These are phyloP conservation scores for Drosophila sulfurigaster DNA, from an alignment of 1,140 invertebrate genomes.

Conservation along the genomic window DNA sequence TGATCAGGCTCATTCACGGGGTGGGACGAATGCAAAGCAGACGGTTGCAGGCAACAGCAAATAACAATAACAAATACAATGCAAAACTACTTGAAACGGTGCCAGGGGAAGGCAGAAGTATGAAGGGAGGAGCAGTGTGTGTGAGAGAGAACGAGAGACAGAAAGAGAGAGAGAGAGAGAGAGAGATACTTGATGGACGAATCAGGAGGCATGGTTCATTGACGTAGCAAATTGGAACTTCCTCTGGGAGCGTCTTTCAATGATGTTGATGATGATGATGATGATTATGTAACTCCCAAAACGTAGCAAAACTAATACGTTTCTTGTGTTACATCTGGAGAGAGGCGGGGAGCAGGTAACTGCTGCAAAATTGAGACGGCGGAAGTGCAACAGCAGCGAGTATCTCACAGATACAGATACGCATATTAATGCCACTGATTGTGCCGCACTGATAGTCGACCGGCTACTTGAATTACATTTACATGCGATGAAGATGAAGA, in stretches of 20 bases:
- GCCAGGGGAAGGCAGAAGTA: neutral
- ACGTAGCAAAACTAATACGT: constrained; percentile 45
- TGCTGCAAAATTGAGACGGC: constrained; percentile 14
- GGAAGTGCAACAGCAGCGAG: constrained; percentile 57
- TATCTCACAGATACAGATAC: constrained; percentile 69
- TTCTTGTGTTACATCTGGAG: constrained; percentile 25
- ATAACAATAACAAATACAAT: constrained; percentile 1
- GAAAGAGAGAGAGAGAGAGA: neutral
- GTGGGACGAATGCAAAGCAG: constrained; percentile 34
- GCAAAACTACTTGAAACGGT: constrained; percentile 41
- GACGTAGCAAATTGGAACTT: constrained; percentile 84
- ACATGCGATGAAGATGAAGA: constrained; percentile 27
- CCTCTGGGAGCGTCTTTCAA: constrained; percentile 63
- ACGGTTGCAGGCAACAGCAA: constrained; percentile 11
- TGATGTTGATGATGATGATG: constrained; percentile 14
- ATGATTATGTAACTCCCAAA: constrained; percentile 63
- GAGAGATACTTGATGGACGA: constrained; percentile 58
- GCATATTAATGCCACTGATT: constrained; percentile 75
- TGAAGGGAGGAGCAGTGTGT: neutral
- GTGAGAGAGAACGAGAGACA: neutral
- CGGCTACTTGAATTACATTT: constrained; percentile 78
- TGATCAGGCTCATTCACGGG: constrained; percentile 9
- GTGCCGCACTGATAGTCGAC: constrained; percentile 55
- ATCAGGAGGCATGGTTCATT: constrained; percentile 78
- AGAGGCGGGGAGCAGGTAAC: constrained; percentile 23